These are phyloP conservation scores for Diacarnus erythraeanus DNA, from an alignment of 37 sponge, comb jelly and placozoan species.

Conservation along the genomic window DNA sequence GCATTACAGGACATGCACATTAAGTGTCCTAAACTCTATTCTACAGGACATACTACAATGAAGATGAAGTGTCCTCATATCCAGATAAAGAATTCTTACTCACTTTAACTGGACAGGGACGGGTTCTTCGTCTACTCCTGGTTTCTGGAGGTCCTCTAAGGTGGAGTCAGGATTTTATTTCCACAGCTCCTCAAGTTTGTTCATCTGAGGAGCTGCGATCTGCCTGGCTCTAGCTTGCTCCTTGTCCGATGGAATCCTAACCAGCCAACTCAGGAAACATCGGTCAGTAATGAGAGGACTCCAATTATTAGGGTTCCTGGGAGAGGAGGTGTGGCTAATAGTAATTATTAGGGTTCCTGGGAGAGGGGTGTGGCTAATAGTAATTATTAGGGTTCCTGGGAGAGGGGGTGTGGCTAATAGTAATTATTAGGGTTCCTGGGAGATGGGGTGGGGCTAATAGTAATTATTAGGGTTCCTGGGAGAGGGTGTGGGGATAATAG, in stretches of 20 bases:
- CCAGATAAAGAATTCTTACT: too few species aligned
- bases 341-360: too few species aligned
- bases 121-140: conserved; percentile 95
- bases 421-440: too few species aligned
- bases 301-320: conserved; percentile 89
- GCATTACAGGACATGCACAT: too few species aligned
- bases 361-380: too few species aligned
- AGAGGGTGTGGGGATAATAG: neutral
- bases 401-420: neutral
- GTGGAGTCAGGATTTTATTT: conserved; percentile 78
- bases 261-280: conserved; percentile 85
- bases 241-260: conserved; percentile 91
- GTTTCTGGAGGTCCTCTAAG: conserved; percentile 90
- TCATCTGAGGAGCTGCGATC: conserved; percentile 91
- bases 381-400: too few species aligned
- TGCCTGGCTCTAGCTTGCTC: conserved; percentile 91
- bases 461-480: too few species aligned
- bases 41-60: too few species aligned
- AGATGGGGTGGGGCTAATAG: too few species aligned
- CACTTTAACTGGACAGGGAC: conserved; percentile 69
- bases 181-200: conserved; percentile 98
- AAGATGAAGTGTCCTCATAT: too few species aligned
- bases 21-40: too few species aligned
- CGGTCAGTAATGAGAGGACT: conserved; percentile 90
- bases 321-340: neutral